phyloP scores from a whole-genome alignment of 2,113 vertebrate genomes.

The Phaethon lepturus region DNA sequence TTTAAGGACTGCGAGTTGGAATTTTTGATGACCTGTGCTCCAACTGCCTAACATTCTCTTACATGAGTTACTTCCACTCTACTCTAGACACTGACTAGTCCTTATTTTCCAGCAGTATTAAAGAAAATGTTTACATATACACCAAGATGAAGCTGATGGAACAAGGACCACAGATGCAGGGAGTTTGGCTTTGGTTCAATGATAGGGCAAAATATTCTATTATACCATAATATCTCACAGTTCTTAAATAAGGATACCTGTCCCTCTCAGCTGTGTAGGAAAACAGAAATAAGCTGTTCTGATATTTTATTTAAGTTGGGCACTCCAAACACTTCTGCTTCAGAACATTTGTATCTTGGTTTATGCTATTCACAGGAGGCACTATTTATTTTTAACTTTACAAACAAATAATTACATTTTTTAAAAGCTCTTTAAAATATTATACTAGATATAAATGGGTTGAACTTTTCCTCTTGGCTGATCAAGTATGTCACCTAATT shows the following conservation, averaged over 20 bases:
- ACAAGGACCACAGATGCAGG: not conserved
- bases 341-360: not conserved
- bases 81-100: not conserved
- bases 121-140: not conserved
- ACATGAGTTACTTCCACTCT: not conserved
- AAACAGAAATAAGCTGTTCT: not conserved
- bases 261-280: not conserved
- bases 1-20: not conserved
- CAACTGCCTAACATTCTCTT: not conserved
- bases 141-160: not conserved
- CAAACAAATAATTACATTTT: constrained; percentile 37
- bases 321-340: not conserved
- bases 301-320: not conserved
- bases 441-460: constrained; percentile 31
- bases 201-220: not conserved
- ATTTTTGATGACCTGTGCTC: not conserved
- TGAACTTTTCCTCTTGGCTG: constrained; percentile 54
- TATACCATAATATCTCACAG: not conserved
- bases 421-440: constrained; percentile 21
- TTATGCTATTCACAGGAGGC: not conserved
- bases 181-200: not conserved
- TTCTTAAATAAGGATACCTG: not conserved
- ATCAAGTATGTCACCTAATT: constrained; percentile 56
- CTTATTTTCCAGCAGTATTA: not conserved
- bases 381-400: constrained; percentile 39